phyloP scores from a whole-genome alignment of 2,797 vertebrate species.

The Acanthurus leucopareius region DNA sequence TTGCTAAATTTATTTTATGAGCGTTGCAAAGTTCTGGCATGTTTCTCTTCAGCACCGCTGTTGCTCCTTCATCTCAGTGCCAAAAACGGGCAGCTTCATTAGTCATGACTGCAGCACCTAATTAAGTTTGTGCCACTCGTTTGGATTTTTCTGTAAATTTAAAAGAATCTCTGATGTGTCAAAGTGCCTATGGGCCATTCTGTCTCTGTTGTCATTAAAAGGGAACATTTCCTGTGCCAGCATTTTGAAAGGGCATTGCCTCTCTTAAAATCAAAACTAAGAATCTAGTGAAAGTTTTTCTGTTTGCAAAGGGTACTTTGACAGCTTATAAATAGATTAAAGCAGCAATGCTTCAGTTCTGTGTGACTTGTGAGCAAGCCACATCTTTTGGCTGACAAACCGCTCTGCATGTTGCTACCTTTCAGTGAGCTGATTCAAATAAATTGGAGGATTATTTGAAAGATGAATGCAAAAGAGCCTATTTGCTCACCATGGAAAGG shows the following conservation, averaged over 20 bases:
- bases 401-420: conserved; percentile 58
- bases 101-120: conserved; percentile 79
- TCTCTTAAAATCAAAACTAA: conserved; percentile 69
- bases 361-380: conserved; percentile 53
- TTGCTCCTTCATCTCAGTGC: conserved; percentile 67
- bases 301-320: conserved; percentile 54
- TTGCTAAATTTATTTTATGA: conserved; percentile 53
- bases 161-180: conserved; percentile 81
- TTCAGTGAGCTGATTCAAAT: conserved; percentile 65
- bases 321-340: conserved; percentile 74
- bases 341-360: conserved; percentile 54
- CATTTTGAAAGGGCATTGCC: conserved; percentile 56
- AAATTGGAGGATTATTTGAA: conserved; percentile 70
- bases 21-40: conserved; percentile 62
- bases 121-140: conserved; percentile 80
- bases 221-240: conserved; percentile 70
- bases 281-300: conserved; percentile 56
- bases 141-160: conserved; percentile 80
- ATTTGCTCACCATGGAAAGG: conserved; percentile 69
- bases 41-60: conserved; percentile 61
- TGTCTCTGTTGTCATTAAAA: conserved; percentile 80
- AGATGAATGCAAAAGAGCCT: conserved; percentile 64
- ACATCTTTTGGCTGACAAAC: conserved; percentile 66
- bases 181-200: conserved; percentile 75
- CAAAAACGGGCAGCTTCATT: conserved; percentile 78